Conservation (phyloP, 1,140 invertebrate species). For the Drosophila sp. region DNA sequence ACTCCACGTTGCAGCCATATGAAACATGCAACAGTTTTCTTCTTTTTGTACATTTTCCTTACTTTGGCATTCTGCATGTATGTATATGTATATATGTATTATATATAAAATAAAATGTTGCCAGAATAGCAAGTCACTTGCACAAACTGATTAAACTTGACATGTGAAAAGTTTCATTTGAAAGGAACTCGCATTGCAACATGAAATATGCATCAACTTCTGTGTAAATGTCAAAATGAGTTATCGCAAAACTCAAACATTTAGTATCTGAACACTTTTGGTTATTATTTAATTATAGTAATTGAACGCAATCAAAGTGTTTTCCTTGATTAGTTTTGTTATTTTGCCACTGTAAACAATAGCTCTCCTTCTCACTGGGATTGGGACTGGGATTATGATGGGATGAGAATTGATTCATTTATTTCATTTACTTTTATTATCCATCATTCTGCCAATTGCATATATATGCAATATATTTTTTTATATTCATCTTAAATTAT, state of each 20-base stretch:
- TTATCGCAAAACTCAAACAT: slow-evolving; percentile 35
- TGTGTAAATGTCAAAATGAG: slow-evolving; percentile 31
- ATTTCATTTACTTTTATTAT: neutral
- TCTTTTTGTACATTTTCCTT: neutral
- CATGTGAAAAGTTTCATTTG: slow-evolving; percentile 1
- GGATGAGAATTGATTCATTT: neutral
- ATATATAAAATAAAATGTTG: slow-evolving; percentile 62
- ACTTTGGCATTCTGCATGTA: neutral
- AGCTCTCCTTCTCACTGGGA: neutral
- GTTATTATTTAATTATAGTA: slow-evolving; percentile 4
- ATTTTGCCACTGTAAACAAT: neutral
- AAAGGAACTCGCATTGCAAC: slow-evolving; percentile 23
- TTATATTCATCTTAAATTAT: neutral
- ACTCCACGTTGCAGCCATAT: neutral
- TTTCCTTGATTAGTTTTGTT: neutral
- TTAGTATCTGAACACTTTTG: neutral
- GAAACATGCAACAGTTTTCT: slow-evolving; percentile 2
- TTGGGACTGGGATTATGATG: too few relatives aligned
- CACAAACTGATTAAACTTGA: slow-evolving; percentile 66
- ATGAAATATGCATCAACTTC: slow-evolving; percentile 74
- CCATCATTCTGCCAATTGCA: too few relatives aligned
- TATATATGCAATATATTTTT: neutral
- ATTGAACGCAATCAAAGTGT: neutral
- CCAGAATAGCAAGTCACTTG: slow-evolving; percentile 61
- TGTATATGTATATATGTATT: slow-evolving; percentile 25